These are phyloP conservation scores for Podilymbus podiceps DNA, from an alignment of 2,113 vertebrate genomes.

Conservation along the genomic window DNA sequence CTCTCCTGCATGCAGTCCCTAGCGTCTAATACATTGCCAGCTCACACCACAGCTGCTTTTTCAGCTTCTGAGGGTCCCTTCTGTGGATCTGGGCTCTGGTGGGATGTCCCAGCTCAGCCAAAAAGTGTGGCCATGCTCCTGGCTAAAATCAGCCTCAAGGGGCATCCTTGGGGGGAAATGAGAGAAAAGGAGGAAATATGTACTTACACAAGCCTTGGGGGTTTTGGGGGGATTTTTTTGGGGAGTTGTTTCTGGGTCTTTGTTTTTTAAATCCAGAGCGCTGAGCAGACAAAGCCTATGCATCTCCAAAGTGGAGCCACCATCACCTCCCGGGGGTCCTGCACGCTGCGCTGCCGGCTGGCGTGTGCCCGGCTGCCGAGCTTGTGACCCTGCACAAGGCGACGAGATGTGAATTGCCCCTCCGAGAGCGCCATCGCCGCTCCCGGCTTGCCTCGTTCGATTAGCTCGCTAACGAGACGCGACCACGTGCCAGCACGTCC, in stretches of 20 bases:
- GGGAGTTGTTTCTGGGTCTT: background rate
- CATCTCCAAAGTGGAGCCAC: background rate
- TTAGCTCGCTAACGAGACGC: conserved; percentile 43
- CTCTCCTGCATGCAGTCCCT: background rate
- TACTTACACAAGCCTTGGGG: background rate
- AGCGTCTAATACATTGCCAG: background rate
- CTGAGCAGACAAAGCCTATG: background rate
- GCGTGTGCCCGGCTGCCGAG: background rate
- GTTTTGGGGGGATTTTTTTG: fast-evolving
- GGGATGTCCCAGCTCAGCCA: background rate
- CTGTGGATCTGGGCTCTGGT: background rate
- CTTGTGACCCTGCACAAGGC: fast-evolving
- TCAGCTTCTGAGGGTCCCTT: background rate
- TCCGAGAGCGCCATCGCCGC: background rate
- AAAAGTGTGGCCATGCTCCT: background rate
- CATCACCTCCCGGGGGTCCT: background rate
- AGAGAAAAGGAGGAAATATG: background rate
- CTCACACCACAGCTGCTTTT: background rate
- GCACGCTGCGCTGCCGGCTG: fast-evolving
- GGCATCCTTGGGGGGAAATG: fast-evolving
- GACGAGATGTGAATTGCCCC: fast-evolving
- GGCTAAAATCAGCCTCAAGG: background rate
- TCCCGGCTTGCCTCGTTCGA: background rate
- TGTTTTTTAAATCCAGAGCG: background rate
- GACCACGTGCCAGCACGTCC: conserved; percentile 2